Conservation (phyloP, 2,888 invertebrate species). For the Lepidocyrtoides sp. region DNA sequence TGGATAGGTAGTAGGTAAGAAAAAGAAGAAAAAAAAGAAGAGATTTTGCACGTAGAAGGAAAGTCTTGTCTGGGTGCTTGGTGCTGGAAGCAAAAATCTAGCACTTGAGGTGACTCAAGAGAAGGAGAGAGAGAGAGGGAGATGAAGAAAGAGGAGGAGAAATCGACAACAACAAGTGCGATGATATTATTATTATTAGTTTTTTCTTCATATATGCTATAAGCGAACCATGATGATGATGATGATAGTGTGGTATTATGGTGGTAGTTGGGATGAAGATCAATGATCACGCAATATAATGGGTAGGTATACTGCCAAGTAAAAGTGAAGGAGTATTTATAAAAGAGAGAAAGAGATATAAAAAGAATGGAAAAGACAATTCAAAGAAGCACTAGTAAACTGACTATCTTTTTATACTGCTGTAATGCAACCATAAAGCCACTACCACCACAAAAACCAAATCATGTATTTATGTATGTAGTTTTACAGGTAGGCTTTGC, state of each 20-base stretch:
- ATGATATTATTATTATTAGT: conserved; percentile 50
- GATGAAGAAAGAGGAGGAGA: conserved; percentile 1
- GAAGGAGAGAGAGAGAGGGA: not conserved
- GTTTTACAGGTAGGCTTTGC: not conserved
- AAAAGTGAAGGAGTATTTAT: not conserved
- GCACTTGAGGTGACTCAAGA: conserved; percentile 24
- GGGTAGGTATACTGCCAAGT: conserved; percentile 42
- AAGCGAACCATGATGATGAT: not conserved
- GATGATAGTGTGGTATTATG: not conserved
- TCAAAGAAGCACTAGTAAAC: not conserved
- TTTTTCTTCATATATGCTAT: not conserved
- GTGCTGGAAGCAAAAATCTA: not conserved
- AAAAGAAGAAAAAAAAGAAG: not conserved
- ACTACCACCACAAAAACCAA: conserved; percentile 38
- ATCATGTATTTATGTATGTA: not conserved
- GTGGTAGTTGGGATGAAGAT: conserved; percentile 24
- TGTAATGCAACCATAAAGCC: not conserved
- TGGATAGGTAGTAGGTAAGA: no score
- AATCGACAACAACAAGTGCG: conserved; percentile 62
- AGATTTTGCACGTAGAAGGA: conserved; percentile 23
- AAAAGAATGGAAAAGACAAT: conserved; percentile 10
- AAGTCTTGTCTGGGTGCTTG: not conserved
- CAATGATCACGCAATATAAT: conserved; percentile 21
- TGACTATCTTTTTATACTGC: not conserved
- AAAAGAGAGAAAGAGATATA: not conserved